A percentile compares a stretch with the other conserved stretches of the same genome.
Conservation (phyloP, 1,140 invertebrate genomes). For the Proales similis region DNA sequence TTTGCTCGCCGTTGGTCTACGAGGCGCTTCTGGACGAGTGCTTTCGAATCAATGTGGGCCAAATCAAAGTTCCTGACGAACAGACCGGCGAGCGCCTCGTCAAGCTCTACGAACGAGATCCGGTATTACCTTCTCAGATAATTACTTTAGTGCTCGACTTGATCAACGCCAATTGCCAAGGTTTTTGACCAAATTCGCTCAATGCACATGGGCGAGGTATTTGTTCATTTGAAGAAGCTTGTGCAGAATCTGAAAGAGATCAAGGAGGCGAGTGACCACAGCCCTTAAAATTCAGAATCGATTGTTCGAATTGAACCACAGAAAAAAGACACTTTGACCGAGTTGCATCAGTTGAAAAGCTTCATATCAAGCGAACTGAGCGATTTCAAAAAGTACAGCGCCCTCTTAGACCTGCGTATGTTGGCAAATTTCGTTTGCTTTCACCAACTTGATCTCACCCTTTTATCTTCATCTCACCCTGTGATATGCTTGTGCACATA, state of each 20-base stretch:
- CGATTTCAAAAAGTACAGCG: slow-evolving; percentile 8
- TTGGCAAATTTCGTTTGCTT: neutral
- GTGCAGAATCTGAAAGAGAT: slow-evolving; percentile 11
- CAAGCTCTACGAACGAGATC: too few species aligned
- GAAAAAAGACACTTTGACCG: slow-evolving; percentile 31
- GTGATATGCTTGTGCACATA: too few species aligned
- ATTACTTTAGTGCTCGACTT: too few species aligned
- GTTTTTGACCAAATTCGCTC: slow-evolving; percentile 23
- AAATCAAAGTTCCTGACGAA: slow-evolving; percentile 12
- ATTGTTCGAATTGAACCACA: neutral
- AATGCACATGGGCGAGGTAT: slow-evolving; percentile 35
- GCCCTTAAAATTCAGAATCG: neutral
- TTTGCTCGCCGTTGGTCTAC: slow-evolving; percentile 30
- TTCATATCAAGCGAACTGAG: slow-evolving; percentile 11
- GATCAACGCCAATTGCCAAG: too few species aligned
- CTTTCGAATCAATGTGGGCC: slow-evolving; percentile 23
- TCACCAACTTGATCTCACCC: neutral
- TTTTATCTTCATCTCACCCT: too few species aligned
- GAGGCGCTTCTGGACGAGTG: slow-evolving; percentile 25
- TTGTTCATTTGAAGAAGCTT: slow-evolving; percentile 24
- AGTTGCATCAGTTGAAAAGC: slow-evolving; percentile 14
- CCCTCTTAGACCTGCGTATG: slow-evolving; percentile 1
- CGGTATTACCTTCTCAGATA: too few species aligned
- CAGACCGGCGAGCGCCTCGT: too few species aligned
- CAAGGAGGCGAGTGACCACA: slow-evolving; percentile 10